Evolutionary conservation across 1,140 invertebrate species (phyloP), one percentile per base, ranked within the genome.

Genomic region (Macrostomum lignano): DNA sequence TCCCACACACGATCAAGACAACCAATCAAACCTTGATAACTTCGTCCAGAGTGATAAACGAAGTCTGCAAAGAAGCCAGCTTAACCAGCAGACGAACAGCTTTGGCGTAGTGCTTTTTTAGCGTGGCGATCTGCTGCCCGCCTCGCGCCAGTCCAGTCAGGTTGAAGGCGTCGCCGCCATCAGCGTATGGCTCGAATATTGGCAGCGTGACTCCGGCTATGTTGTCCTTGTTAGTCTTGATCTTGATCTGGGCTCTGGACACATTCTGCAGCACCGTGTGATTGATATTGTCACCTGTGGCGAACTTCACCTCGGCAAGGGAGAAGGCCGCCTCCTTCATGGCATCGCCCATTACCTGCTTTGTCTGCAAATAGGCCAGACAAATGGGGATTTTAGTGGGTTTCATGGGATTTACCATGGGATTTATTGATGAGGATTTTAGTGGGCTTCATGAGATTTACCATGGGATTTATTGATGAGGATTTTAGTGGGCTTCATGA

Each of bases 271-370:
- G 57, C n/a, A 98, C 84, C 40, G 86, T 77, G 57, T 96, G 84
- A 54, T 88, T 93, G 50, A 98, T 88, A 47, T 98, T 88, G 43
- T 84, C 86, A 22, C 75, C 78, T 35, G 62, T 63, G 0, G 84
- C 72, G 58, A 98, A 98, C 60, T 96, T 96, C 11, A 86, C 86
- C 63, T 96, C 88, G 1, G 91, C 86, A 35, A 98, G 57, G 17
- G 88, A 96, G 61, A 98, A 98, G 2, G 84, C 75, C 35, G 91
- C 88, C 58, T 94, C 81, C 60, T 94, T 96, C 88, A 98, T 96
- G 7, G 96, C 79, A 51, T 94, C 84, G 34, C 88, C 88, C 88
- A 98, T 98, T 31, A 88, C 60, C 38, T 76, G 77, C 70, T 98
- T 98, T 25, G 88, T 96, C 76, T 88, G 47, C 31, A 67, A 45